Evolutionary conservation across 2,888 invertebrate genomes (phyloP), one percentile per base, ranked within the genome.

Genomic region (Ethmia dodecea): DNA sequence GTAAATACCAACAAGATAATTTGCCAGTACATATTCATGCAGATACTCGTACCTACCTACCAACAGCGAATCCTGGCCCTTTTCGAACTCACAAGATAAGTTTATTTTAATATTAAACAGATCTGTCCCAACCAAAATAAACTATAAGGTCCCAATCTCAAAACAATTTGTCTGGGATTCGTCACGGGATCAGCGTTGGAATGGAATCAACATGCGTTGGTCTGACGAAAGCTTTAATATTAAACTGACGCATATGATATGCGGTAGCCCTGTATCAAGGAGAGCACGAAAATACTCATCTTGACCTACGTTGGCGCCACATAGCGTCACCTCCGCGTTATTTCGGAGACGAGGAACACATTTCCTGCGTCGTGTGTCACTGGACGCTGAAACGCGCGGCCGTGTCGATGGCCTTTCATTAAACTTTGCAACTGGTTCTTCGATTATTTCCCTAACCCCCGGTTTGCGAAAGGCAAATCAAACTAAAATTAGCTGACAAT

Each of bases 231-330:
- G 70, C 65, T 77, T 78, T 84, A 74, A 77, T 81, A 81, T 81
- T 75, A 80, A 70, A 67, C 71, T 60, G 60, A 55, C 59, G 52
- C 63, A 63, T 71, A 68, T 77, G 70, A 77, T 74, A 73, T 76
- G 74, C 70, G 71, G 70, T 72, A 79, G 83, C 79, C 81, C 80
- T 79, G 79, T 77, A 79, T 75, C 80, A 84, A 84, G 83, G 84
- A 75, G 80, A 84, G 63, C 61, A 74, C 72, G 54, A 70, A 86
- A 84, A 86, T 83, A 84, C 61, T 56, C 77, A 60, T 67, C 73
- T 72, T 83, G 81, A 84, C 83, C 83, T 80, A 80, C 80, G 79
- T 52, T 58, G 67, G 61, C 66, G 66, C 63, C 62, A 57, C 57
- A 47, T 46, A 40, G 39, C 47, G 55, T 55, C 18, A 8, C 8